Evolutionary conservation across 2,888 invertebrate genomes (phyloP), one percentile per base, ranked within the genome.

Genomic region (Dusona sp.): DNA sequence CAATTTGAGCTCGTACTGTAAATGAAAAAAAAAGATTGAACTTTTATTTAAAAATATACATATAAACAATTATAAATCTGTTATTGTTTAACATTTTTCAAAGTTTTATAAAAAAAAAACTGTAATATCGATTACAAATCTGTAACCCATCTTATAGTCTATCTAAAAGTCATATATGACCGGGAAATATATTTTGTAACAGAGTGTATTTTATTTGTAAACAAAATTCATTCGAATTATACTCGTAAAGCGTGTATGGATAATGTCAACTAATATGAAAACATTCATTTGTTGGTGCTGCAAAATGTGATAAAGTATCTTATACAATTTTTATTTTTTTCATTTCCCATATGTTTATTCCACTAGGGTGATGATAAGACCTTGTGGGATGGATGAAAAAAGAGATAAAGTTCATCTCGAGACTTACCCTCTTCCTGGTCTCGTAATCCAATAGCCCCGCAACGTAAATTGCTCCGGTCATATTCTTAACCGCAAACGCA

Each of bases 381-480:
- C 68, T 68, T 42, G 11, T 38, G 19, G 9, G 57, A 29, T 11
- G 29, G 57, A 61, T 19, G 57, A 42, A 51, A 82, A 45, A 68
- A 67, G 54, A 33, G n/a, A 79, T 73, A 54, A 79, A 79, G 65
- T 54, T 51, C n/a, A 38, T 57, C 48, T 72, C 45, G 48, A 61
- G 86, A 95, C 98, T 98, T 96, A 99, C 98, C 96, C 98, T 96
- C 95, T 98, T 98, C 93, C 98, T 96, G 79, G 98, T 98, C 95
- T 99, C 99, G 95, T 99, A 99, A 95, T 99, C 99, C 94, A 99
- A 96, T 86, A 98, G 98, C 90, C 99, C 99, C 85, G 99, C 99
- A 91, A 99, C 99, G 95, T 98, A 99, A 95, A 99, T 99, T 94
- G 99, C 99, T 92, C 99, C 99, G 90, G 99, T 99, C 97, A 98